Conservation (phyloP, 2,797 vertebrate species). For the Myotis daubentonii region DNA sequence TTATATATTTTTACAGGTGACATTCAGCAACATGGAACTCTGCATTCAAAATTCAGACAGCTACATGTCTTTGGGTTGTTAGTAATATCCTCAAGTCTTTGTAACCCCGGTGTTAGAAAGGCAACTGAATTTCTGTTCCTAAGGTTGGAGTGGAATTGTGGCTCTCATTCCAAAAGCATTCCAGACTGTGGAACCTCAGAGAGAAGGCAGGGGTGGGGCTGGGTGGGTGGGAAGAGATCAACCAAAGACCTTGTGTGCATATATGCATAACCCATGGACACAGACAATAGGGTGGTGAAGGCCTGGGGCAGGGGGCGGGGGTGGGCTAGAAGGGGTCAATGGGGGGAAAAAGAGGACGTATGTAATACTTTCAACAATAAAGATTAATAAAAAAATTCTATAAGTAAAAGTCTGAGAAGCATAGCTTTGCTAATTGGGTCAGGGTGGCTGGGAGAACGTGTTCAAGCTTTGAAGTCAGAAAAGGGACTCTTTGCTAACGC, state of each 20-base stretch:
- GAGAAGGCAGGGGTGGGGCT: no score
- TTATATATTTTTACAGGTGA: conserved; percentile 66
- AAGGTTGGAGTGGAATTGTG: background rate
- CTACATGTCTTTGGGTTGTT: conserved; percentile 18
- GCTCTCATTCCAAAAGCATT: background rate
- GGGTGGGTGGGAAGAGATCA: no score
- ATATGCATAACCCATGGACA: no score
- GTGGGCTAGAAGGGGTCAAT: no score
- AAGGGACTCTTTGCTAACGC: background rate
- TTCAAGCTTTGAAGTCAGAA: background rate
- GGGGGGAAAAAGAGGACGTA: no score
- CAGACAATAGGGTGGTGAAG: no score
- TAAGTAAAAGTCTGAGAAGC: background rate
- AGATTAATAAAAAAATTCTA: no score
- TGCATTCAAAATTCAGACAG: conserved; percentile 61
- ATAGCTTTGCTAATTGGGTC: background rate
- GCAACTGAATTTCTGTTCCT: conserved; percentile 52
- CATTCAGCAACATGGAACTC: conserved; percentile 52
- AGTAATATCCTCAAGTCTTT: conserved; percentile 65
- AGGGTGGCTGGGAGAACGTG: background rate
- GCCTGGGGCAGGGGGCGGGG: no score
- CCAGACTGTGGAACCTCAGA: no score
- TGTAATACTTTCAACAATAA: no score
- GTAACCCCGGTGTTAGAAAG: conserved; percentile 54
- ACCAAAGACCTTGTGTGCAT: no score